phyloP scores from a whole-genome alignment of 2,797 vertebrate species.

The Trematomus bernacchii region DNA sequence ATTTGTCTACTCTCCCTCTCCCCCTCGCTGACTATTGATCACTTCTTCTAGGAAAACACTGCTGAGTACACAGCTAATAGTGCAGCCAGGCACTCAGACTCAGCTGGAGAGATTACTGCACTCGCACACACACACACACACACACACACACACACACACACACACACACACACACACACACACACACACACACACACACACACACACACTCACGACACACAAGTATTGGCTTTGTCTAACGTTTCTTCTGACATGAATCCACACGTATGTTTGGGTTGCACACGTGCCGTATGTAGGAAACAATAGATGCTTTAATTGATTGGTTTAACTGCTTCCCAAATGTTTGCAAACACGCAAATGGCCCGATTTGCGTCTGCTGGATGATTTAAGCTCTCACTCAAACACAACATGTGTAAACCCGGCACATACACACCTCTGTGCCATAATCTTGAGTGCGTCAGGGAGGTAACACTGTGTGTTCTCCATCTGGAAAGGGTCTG shows the following conservation, averaged over 20 bases:
- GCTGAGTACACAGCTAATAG: conserved; percentile 81
- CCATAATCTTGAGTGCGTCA: conserved; percentile 93
- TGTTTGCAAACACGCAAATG: conserved; percentile 30
- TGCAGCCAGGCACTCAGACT: conserved; percentile 65
- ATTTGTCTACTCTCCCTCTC: conserved; percentile 63
- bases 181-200: conserved; percentile 55
- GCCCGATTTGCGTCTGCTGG: conserved; percentile 4
- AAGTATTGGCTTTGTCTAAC: conserved; percentile 34
- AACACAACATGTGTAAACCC: not conserved
- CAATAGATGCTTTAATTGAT: conserved; percentile 45
- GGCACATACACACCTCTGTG: conserved; percentile 87
- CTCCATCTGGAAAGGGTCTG: conserved; percentile 95
- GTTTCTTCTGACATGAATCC: conserved; percentile 50
- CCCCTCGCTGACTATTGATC: conserved; percentile 81
- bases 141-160: conserved; percentile 55
- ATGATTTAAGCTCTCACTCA: conserved; percentile 5
- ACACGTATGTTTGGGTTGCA: conserved; percentile 29
- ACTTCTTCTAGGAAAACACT: conserved; percentile 83
- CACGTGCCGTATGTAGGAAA: not conserved
- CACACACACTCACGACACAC: conserved; percentile 44
- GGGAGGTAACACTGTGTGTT: conserved; percentile 95
- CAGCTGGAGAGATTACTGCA: conserved; percentile 48
- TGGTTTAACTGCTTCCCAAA: conserved; percentile 26
- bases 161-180: conserved; percentile 37
- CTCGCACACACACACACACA: conserved; percentile 49